Evolutionary conservation across 2,797 vertebrate genomes (phyloP).

Genomic region (Babyrousa celebensis): DNA sequence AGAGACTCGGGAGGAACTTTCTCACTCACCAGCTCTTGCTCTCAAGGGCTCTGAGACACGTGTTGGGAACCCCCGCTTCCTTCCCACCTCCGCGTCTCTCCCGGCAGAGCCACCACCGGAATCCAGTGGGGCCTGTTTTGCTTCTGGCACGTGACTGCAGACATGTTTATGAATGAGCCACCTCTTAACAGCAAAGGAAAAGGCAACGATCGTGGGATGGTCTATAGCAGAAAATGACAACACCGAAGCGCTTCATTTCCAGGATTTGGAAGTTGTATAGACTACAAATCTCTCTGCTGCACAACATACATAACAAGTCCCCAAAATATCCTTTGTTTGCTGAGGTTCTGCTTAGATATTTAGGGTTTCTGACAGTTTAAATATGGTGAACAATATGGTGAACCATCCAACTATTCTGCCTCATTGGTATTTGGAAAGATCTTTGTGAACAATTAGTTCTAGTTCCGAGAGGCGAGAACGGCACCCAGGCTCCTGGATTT

Average conservation of each 20-base stretch:
- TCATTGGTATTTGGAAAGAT: slow-evolving; percentile 77
- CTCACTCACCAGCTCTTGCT: not conserved
- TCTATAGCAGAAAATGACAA: slow-evolving; percentile 84
- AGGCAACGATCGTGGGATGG: slow-evolving; percentile 76
- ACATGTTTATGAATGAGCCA: slow-evolving; percentile 81
- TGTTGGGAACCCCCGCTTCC: not conserved
- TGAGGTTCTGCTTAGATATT: slow-evolving; percentile 83
- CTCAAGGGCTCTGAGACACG: slow-evolving; percentile 24
- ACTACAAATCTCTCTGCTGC: slow-evolving; percentile 64
- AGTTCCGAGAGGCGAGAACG: slow-evolving; percentile 55
- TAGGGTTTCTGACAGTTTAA: slow-evolving; percentile 80
- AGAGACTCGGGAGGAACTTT: not conserved
- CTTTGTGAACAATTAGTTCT: slow-evolving; percentile 74
- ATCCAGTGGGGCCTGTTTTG: slow-evolving; percentile 84
- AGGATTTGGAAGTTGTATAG: slow-evolving; percentile 71
- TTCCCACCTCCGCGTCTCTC: not conserved
- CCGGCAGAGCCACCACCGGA: slow-evolving; percentile 77
- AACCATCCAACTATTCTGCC: slow-evolving; percentile 71
- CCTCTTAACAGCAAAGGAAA: slow-evolving; percentile 80
- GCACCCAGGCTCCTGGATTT: not conserved
- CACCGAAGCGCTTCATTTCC: slow-evolving; percentile 7
- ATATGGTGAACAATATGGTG: slow-evolving; percentile 84
- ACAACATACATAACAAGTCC: slow-evolving; percentile 80
- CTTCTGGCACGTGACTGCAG: slow-evolving; percentile 84
- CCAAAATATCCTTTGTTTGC: slow-evolving; percentile 86